Percentiles rank a stretch among this genome's conserved stretches.
phyloP scores from a whole-genome alignment of 2,888 invertebrate genomes.

The Marronus borbonicus region DNA sequence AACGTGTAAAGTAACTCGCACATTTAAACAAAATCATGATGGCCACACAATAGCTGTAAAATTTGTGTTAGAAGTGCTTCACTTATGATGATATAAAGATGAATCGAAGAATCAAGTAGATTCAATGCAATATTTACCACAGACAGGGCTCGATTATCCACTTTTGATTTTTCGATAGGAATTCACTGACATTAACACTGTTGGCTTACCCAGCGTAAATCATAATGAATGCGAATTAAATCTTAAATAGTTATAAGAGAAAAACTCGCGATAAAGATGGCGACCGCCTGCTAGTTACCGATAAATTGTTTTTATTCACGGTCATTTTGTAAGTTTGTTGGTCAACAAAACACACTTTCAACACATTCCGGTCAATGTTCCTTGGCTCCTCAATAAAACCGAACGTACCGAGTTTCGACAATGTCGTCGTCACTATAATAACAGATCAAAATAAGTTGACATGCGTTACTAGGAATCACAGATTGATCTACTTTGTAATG shows the following conservation, averaged over 20 bases:
- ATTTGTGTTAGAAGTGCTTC: conserved; percentile 62
- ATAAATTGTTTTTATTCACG: conserved; percentile 71
- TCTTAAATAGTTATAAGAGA: conserved; percentile 64
- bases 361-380: conserved; percentile 54
- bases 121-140: conserved; percentile 55
- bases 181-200: conserved; percentile 56
- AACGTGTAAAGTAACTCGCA: conserved; percentile 37
- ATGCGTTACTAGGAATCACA: conserved; percentile 68
- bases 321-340: conserved; percentile 69
- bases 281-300: conserved; percentile 72
- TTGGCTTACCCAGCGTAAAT: conserved; percentile 60
- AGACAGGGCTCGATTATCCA: conserved; percentile 56
- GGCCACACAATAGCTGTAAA: conserved; percentile 64
- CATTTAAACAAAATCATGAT: conserved; percentile 59
- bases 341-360: conserved; percentile 66
- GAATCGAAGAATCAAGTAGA: conserved; percentile 43
- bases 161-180: conserved; percentile 51
- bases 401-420: conserved; percentile 41
- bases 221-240: conserved; percentile 63
- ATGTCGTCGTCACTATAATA: conserved; percentile 50
- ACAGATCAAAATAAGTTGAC: conserved; percentile 62
- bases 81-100: conserved; percentile 50
- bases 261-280: conserved; percentile 76
- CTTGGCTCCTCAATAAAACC: conserved; percentile 35
- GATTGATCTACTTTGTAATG: conserved; percentile 71